phyloP scores from a whole-genome alignment of 2,888 invertebrate species.

The Panorpa germanica region DNA sequence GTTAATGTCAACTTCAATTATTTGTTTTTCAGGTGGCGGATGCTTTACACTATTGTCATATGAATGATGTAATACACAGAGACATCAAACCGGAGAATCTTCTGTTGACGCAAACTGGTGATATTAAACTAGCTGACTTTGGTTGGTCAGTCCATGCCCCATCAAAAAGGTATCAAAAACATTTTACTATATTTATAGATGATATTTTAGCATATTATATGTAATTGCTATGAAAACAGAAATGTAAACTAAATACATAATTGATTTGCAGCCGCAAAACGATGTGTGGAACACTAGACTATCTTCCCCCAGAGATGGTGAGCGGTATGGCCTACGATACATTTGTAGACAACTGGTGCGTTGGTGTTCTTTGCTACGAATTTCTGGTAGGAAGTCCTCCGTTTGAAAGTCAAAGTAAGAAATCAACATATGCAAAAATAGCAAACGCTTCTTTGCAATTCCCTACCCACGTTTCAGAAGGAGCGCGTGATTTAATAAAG shows the following conservation, averaged over 20 bases:
- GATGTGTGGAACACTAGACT: conserved; percentile 89
- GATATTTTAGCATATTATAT: too few relatives aligned
- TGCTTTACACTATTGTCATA: conserved; percentile 75
- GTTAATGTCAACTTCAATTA: too few relatives aligned
- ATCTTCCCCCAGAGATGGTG: conserved; percentile 94
- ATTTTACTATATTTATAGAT: background rate
- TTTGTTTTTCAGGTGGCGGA: conserved; percentile 79
- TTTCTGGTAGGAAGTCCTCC: conserved; percentile 86
- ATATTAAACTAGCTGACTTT: conserved; percentile 80
- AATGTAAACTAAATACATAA: too few relatives aligned
- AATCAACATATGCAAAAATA: conserved; percentile 56
- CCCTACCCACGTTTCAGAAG: conserved; percentile 42
- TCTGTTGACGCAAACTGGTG: conserved; percentile 51
- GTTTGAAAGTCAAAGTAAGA: conserved; percentile 60
- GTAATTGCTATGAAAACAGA: too few relatives aligned
- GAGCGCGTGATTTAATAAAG: conserved; percentile 58
- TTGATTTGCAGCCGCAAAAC: conserved; percentile 60
- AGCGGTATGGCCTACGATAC: conserved; percentile 62
- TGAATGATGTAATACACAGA: conserved; percentile 73
- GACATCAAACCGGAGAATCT: conserved; percentile 90
- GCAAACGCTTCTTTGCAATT: conserved; percentile 40
- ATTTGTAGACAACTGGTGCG: conserved; percentile 85
- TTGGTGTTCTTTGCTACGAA: conserved; percentile 82
- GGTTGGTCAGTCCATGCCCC: conserved; percentile 93
- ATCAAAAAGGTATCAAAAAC: conserved; percentile 34